Evolutionary conservation across 2,888 invertebrate genomes (phyloP).

Genomic region (Heliconius ismenius): DNA sequence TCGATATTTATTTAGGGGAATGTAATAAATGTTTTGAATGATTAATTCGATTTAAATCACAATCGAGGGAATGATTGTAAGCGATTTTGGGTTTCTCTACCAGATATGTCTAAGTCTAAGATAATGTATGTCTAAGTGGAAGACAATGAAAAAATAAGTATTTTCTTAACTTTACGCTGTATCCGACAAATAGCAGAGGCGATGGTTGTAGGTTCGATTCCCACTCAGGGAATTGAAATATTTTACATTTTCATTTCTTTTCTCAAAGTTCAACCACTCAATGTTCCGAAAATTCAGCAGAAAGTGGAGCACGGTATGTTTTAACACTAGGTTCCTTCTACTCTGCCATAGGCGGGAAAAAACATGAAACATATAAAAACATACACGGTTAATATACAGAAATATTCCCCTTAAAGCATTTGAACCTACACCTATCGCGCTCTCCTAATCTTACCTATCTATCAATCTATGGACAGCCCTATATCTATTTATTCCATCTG

Average conservation of each 20-base stretch:
- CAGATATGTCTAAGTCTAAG: too few species aligned
- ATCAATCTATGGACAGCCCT: conserved; percentile 48
- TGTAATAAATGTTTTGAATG: neutral
- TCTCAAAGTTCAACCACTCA: neutral
- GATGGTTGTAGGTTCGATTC: too few species aligned
- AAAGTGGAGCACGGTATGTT: neutral
- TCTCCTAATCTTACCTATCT: neutral
- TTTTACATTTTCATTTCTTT: too few species aligned
- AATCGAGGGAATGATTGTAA: too few species aligned
- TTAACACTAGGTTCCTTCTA: neutral
- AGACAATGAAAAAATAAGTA: neutral
- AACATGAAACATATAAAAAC: neutral
- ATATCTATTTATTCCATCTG: conserved; percentile 59
- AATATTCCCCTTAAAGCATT: neutral
- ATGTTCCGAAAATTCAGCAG: neutral
- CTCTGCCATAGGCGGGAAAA: too few species aligned
- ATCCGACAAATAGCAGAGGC: too few species aligned
- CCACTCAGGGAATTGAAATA: too few species aligned
- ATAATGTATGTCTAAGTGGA: too few species aligned
- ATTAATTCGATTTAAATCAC: too few species aligned
- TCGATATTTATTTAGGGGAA: neutral
- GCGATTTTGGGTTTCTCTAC: too few species aligned
- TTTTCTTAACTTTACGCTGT: neutral
- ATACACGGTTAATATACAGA: neutral
- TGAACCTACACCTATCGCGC: neutral